These are phyloP conservation scores for Nowickia ferox DNA, from an alignment of 2,888 invertebrate genomes.

Conservation along the genomic window DNA sequence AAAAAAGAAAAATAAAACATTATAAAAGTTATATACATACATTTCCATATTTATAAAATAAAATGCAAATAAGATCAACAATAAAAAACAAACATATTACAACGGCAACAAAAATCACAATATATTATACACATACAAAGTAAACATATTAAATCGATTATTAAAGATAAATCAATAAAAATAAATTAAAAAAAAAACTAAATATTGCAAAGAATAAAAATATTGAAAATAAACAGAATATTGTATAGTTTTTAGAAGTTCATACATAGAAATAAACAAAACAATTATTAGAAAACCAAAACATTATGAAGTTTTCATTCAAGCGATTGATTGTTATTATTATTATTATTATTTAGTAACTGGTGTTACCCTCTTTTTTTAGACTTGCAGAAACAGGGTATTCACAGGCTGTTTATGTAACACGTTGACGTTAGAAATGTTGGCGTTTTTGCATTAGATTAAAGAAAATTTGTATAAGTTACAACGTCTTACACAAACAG, in stretches of 20 bases:
- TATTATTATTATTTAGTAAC: too few relatives aligned
- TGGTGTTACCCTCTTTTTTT: too few relatives aligned
- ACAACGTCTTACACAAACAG: too few relatives aligned
- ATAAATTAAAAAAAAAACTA: slow-evolving; percentile 7
- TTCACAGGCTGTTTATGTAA: too few relatives aligned
- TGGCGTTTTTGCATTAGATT: too few relatives aligned
- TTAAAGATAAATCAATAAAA: slow-evolving; percentile 40
- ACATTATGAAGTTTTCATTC: not conserved
- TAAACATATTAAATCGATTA: slow-evolving; percentile 65
- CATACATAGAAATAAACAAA: slow-evolving; percentile 74
- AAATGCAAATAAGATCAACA: slow-evolving; percentile 52
- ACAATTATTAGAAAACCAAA: slow-evolving; percentile 72
- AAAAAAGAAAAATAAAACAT: slow-evolving; percentile 24
- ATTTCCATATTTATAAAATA: slow-evolving; percentile 65
- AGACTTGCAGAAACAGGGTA: too few relatives aligned
- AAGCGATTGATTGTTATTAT: too few relatives aligned
- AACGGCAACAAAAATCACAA: slow-evolving; percentile 46
- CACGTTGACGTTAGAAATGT: too few relatives aligned
- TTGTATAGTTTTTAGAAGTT: slow-evolving; percentile 74
- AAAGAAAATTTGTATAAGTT: too few relatives aligned
- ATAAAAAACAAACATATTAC: slow-evolving; percentile 45
- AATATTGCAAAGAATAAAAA: slow-evolving; percentile 35
- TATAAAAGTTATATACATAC: slow-evolving; percentile 65
- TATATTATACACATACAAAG: slow-evolving; percentile 48
- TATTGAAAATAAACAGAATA: slow-evolving; percentile 53